phyloP scores from a whole-genome alignment of 2,113 vertebrate genomes.

The Myocastor coypus region DNA sequence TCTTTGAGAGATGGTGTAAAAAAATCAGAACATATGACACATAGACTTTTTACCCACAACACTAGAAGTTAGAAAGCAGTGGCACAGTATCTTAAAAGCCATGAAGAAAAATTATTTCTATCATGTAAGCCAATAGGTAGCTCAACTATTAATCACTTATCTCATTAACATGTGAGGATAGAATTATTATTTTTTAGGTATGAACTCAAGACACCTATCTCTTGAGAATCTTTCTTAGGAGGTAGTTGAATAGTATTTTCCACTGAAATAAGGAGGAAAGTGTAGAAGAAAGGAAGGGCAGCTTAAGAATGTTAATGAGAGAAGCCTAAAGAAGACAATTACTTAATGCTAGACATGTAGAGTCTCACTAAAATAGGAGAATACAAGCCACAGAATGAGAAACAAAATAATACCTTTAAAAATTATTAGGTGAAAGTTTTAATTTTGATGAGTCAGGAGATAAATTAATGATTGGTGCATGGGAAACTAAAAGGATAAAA shows the following conservation, averaged over 20 bases:
- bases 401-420: not conserved
- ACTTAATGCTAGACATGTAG: not conserved
- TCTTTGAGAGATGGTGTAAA: not conserved
- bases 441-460: not conserved
- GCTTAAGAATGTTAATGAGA: not conserved
- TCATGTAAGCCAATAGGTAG: not conserved
- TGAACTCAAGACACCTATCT: not conserved
- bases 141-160: not conserved
- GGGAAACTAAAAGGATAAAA: conserved; percentile 32
- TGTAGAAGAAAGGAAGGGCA: not conserved
- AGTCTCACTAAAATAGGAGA: not conserved
- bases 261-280: not conserved
- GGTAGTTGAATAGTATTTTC: not conserved
- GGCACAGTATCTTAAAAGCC: not conserved
- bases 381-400: not conserved
- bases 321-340: not conserved
- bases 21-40: not conserved
- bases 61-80: not conserved
- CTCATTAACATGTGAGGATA: not conserved
- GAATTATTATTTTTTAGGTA: conserved; percentile 32
- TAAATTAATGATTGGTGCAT: not conserved
- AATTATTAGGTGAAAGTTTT: not conserved
- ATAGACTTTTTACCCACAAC: not conserved
- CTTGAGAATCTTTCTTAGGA: not conserved
- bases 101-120: not conserved